Evolutionary conservation across 2,113 vertebrate species (phyloP).

Genomic region (Oreochromis aureus): DNA sequence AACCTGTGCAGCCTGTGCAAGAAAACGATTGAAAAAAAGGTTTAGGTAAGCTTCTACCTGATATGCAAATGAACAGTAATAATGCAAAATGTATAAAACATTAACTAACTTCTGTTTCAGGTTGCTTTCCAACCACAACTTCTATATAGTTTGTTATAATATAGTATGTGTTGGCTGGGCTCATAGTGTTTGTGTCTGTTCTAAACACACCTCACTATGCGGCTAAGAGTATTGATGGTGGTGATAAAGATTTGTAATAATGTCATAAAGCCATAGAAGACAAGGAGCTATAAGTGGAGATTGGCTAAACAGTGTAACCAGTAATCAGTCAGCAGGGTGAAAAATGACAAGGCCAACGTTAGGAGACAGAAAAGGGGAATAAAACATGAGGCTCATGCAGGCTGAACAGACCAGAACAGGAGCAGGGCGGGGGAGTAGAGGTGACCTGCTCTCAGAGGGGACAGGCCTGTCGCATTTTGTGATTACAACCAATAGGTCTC

Average conservation of each 20-base stretch:
- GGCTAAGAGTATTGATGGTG: conserved; percentile 54
- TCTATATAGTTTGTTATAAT: background rate
- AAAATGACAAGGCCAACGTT: conserved; percentile 51
- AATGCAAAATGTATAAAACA: background rate
- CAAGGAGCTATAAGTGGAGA: conserved; percentile 51
- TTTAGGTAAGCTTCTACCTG: conserved; percentile 68
- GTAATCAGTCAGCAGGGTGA: conserved; percentile 57
- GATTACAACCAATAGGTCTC: conserved; percentile 67
- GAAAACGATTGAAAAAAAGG: conserved; percentile 52
- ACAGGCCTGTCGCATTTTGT: conserved; percentile 45
- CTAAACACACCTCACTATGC: conserved; percentile 17
- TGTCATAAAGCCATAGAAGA: conserved; percentile 57
- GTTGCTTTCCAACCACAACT: background rate
- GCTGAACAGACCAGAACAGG: conserved; percentile 23
- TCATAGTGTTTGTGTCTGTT: conserved; percentile 17
- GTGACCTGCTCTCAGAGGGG: conserved; percentile 45
- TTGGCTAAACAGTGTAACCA: conserved; percentile 48
- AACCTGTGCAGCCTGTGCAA: conserved; percentile 49
- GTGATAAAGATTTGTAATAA: conserved; percentile 67
- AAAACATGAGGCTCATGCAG: conserved; percentile 44
- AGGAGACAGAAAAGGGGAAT: conserved; percentile 55
- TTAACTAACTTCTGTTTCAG: background rate
- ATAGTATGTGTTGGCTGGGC: background rate
- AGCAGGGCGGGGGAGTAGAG: conserved; percentile 26
- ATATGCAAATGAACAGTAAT: conserved; percentile 51